These are phyloP conservation scores for Delichon dasypus DNA, from an alignment of 2,797 vertebrate genomes.

Conservation along the genomic window DNA sequence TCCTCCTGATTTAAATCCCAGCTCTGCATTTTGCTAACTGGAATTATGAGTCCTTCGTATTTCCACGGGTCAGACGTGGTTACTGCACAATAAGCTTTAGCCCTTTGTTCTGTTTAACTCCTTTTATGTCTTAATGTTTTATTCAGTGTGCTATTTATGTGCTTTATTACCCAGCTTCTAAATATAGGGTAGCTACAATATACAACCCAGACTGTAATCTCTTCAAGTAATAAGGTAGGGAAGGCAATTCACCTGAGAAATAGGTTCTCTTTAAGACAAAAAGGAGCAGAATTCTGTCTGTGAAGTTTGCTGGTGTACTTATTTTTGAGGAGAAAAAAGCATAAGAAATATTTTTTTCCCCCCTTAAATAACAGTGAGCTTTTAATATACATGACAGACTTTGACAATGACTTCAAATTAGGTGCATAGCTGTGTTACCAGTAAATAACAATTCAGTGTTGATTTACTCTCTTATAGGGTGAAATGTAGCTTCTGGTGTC, in stretches of 20 bases:
- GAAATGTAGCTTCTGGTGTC: background rate
- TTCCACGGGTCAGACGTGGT: conserved; percentile 36
- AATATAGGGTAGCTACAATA: conserved; percentile 26
- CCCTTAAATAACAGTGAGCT: background rate
- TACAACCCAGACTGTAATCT: conserved; percentile 19
- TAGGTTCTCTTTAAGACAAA: conserved; percentile 17
- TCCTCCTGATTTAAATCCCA: background rate
- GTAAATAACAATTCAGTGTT: background rate
- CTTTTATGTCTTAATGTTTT: conserved; percentile 68
- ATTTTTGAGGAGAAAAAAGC: background rate
- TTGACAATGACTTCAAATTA: background rate
- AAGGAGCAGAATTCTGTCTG: background rate
- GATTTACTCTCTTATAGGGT: conserved; percentile 21
- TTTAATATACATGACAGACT: background rate
- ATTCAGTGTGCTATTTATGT: conserved; percentile 64
- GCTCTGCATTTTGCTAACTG: conserved; percentile 50
- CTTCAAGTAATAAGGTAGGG: background rate
- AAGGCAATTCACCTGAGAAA: conserved; percentile 2
- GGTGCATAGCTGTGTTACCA: background rate
- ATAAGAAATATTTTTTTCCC: background rate
- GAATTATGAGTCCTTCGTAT: conserved; percentile 59
- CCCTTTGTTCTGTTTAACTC: conserved; percentile 48
- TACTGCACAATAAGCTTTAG: conserved; percentile 43
- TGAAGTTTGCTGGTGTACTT: background rate
- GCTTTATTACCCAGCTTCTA: conserved; percentile 40